Conservation (phyloP, 2,888 invertebrate genomes). For the Nemapogon koenigi region DNA sequence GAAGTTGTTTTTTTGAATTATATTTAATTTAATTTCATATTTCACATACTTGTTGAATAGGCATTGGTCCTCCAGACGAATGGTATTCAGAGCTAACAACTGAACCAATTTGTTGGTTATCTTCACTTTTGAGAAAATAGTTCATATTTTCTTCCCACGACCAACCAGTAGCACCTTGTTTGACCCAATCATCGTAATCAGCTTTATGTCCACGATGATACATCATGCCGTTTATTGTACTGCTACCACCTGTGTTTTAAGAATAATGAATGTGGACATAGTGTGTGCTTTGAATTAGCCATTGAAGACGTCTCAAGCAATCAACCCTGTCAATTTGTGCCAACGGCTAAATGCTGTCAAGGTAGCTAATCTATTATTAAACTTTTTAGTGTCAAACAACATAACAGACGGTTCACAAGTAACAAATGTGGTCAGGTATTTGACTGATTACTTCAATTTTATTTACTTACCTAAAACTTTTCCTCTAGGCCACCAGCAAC, state of each 20-base stretch:
- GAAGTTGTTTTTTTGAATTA: no score
- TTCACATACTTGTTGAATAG: conserved; percentile 42
- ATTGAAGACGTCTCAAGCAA: no score
- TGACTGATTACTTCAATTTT: not conserved
- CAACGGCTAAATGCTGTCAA: no score
- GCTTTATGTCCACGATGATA: conserved; percentile 74
- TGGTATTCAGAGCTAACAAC: conserved; percentile 61
- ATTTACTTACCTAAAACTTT: conserved; percentile 67
- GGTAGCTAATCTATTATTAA: no score
- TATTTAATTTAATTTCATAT: not conserved
- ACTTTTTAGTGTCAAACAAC: no score
- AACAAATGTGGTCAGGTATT: no score
- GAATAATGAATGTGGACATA: no score
- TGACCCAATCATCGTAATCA: conserved; percentile 76
- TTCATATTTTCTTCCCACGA: conserved; percentile 72
- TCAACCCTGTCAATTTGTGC: no score
- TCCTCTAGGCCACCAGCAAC: conserved; percentile 72
- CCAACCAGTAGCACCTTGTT: conserved; percentile 73
- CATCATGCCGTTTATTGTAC: conserved; percentile 83
- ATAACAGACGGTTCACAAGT: no score
- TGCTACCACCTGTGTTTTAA: conserved; percentile 70
- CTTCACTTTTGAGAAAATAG: conserved; percentile 69
- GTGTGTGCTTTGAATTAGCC: no score
- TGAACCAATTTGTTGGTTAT: conserved; percentile 65
- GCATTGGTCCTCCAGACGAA: conserved; percentile 61